Evolutionary conservation across 2,797 vertebrate genomes (phyloP).

Genomic region (Halcyon badia): DNA sequence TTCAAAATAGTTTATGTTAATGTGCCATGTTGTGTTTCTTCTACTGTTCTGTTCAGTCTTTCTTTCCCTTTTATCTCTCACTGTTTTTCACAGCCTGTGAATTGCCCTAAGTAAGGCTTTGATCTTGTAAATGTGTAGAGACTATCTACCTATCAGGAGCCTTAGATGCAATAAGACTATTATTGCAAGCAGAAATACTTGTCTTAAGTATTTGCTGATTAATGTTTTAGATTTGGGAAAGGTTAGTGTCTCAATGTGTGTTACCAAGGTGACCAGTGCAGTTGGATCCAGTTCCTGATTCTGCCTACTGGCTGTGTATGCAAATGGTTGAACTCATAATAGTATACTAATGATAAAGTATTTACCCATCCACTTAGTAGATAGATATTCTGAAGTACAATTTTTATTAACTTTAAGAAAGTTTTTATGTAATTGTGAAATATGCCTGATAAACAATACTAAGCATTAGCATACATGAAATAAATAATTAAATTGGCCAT

Average conservation of each 20-base stretch:
- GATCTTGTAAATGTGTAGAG: background rate
- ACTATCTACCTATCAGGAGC: background rate
- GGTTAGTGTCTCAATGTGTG: background rate
- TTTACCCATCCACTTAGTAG: background rate
- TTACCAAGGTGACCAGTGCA: background rate
- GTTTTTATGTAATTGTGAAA: rapidly evolving
- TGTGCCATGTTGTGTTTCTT: background rate
- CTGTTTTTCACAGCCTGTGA: background rate
- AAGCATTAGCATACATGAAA: background rate
- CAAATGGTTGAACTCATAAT: background rate
- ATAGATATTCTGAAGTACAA: background rate
- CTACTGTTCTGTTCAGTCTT: background rate
- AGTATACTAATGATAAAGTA: background rate
- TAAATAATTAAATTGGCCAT: background rate
- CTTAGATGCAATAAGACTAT: background rate
- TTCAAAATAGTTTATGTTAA: background rate
- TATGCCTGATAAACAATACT: background rate
- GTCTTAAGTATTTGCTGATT: background rate
- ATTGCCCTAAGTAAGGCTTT: constrained; percentile 19
- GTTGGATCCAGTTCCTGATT: background rate
- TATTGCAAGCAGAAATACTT: background rate
- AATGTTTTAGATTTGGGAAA: background rate
- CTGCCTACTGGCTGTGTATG: too few species aligned
- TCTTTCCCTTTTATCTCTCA: constrained; percentile 9
- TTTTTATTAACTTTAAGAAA: background rate